Percentiles rank a stretch among this genome's conserved stretches.
phyloP scores from a whole-genome alignment of 2,113 vertebrate genomes.

The Nanorana parkeri region DNA sequence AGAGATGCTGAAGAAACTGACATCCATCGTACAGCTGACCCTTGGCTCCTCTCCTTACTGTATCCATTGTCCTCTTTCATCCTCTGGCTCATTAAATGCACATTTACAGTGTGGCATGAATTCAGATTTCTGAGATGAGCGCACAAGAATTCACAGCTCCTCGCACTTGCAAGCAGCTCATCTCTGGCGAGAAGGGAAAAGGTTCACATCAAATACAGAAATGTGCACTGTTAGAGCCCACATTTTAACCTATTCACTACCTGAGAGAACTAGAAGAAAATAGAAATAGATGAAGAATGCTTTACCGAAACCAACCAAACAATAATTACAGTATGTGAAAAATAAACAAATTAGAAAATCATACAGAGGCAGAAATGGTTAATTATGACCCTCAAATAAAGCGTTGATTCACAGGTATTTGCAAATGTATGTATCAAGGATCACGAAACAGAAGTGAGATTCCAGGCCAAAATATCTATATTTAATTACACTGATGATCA shows the following conservation, averaged over 20 bases:
- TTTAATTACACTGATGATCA: no score
- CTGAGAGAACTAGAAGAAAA: background rate
- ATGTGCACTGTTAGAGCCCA: background rate
- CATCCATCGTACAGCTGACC: background rate
- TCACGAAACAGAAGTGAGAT: no score
- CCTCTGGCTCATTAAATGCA: slow-evolving; percentile 35
- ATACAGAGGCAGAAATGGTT: background rate
- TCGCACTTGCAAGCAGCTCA: background rate
- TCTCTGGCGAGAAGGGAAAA: background rate
- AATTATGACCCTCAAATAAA: background rate
- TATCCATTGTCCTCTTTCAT: slow-evolving; percentile 23
- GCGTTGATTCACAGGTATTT: no score
- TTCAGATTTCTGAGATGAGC: slow-evolving; percentile 39
- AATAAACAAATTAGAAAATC: no score
- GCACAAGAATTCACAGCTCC: slow-evolving; percentile 33
- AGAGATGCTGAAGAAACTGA: background rate
- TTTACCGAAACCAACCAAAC: no score
- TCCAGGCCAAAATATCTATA: no score
- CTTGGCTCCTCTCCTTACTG: slow-evolving; percentile 21
- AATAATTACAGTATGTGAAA: no score
- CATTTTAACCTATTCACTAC: slow-evolving; percentile 5
- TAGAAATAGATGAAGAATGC: background rate
- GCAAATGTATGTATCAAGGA: no score
- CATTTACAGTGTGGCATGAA: slow-evolving; percentile 26
- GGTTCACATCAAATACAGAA: background rate